phyloP scores from a whole-genome alignment of 2,797 vertebrate species.

The Eospalax fontanierii region DNA sequence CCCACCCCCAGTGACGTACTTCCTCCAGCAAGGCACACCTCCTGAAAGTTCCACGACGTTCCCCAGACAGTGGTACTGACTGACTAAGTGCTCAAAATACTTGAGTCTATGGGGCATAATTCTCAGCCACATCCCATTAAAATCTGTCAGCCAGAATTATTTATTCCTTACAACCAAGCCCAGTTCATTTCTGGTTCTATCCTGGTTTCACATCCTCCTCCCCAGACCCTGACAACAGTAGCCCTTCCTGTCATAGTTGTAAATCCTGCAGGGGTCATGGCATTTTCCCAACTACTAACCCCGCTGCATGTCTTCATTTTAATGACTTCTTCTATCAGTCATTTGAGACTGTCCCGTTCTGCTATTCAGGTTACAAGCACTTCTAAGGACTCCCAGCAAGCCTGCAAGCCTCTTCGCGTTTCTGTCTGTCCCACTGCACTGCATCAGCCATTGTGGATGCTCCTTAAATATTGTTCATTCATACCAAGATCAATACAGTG shows the following conservation, averaged over 20 bases:
- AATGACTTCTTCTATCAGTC: no score
- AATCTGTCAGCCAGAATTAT: background rate
- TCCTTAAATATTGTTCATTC: constrained; percentile 2
- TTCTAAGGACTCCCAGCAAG: background rate
- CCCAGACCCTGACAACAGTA: background rate
- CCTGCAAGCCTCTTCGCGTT: background rate
- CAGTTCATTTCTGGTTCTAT: background rate
- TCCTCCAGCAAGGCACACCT: no score
- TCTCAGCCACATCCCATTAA: no score
- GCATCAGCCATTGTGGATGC: background rate
- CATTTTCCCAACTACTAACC: background rate
- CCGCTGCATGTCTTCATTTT: background rate
- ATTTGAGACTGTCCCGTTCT: background rate
- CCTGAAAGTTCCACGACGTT: no score
- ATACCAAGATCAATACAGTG: background rate
- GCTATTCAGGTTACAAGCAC: background rate
- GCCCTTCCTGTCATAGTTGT: background rate
- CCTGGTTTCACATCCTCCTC: no score
- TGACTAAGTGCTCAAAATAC: no score
- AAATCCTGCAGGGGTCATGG: background rate
- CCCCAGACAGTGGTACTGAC: no score
- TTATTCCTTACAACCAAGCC: background rate
- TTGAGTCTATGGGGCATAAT: no score
- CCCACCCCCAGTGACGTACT: no score
- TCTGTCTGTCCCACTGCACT: background rate